These are phyloP conservation scores for Cryptosula pallasiana DNA, from an alignment of 2,888 invertebrate species.

Conservation along the genomic window DNA sequence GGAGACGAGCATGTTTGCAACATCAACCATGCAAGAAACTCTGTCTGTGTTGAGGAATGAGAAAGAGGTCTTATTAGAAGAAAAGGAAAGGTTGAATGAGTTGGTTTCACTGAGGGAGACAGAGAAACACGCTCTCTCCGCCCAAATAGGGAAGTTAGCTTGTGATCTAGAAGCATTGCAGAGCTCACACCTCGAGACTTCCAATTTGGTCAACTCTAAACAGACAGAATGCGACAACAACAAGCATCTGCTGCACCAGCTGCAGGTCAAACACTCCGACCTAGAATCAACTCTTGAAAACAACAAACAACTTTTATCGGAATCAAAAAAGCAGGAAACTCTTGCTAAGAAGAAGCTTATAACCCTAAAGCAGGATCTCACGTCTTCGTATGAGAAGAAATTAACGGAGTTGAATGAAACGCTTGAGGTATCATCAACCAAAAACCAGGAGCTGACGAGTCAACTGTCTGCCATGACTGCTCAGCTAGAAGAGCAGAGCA, in stretches of 20 bases:
- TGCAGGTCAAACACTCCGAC: not conserved
- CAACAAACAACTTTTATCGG: not conserved
- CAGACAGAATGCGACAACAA: not conserved
- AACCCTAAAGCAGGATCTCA: not conserved
- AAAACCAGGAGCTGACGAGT: not conserved
- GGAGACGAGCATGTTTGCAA: not conserved
- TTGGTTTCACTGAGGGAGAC: not conserved
- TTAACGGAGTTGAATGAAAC: not conserved
- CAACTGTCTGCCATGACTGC: not conserved
- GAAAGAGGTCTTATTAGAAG: not conserved
- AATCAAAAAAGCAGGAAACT: not conserved
- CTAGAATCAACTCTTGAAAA: not conserved
- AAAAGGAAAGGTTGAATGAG: not conserved
- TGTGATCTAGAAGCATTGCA: not conserved
- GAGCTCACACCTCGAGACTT: not conserved
- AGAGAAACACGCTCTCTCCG: not conserved
- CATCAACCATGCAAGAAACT: not conserved
- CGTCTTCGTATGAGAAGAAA: not conserved
- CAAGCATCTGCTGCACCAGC: not conserved
- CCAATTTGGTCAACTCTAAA: not conserved
- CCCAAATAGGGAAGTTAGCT: not conserved
- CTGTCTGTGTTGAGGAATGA: not conserved
- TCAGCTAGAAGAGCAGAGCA: slow-evolving; percentile 3
- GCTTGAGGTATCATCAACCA: not conserved
- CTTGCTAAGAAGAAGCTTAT: not conserved